A percentile compares a stretch with the other conserved stretches of the same genome.
These are phyloP conservation scores for Neotoxoptera formosana DNA, from an alignment of 1,140 invertebrate species.

Conservation along the genomic window DNA sequence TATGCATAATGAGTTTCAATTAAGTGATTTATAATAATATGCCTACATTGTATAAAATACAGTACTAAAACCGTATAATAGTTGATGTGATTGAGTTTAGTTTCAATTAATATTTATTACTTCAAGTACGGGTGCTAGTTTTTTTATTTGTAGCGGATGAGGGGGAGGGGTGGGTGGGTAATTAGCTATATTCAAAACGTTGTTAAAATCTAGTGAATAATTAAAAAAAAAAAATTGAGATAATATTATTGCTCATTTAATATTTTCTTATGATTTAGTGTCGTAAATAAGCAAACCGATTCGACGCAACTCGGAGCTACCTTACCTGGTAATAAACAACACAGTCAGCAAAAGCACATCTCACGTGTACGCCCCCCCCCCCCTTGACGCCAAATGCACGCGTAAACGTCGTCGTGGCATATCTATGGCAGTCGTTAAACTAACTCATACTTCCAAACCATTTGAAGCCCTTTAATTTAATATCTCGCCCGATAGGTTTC, in stretches of 20 bases:
- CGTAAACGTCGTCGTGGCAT: not conserved
- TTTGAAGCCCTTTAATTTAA: not conserved
- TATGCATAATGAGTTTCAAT: not conserved
- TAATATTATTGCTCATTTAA: not conserved
- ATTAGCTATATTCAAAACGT: not conserved
- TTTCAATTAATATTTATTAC: too few species aligned
- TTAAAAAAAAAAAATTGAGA: too few species aligned
- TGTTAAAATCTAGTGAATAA: not conserved
- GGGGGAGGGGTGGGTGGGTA: too few species aligned
- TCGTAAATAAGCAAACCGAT: not conserved
- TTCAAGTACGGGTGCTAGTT: not conserved
- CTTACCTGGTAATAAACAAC: constrained; percentile 3
- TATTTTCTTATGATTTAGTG: not conserved
- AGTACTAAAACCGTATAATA: not conserved
- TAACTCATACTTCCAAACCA: not conserved
- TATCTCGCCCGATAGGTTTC: not conserved
- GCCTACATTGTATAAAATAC: not conserved
- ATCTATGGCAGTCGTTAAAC: not conserved
- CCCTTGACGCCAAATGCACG: not conserved
- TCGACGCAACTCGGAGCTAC: not conserved
- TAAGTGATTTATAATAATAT: not conserved
- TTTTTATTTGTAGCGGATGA: not conserved
- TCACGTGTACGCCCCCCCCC: not conserved
- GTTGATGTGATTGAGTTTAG: not conserved
- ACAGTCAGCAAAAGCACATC: constrained; percentile 1